phyloP scores from a whole-genome alignment of 2,888 invertebrate genomes.

The Drosophila tripunctata region DNA sequence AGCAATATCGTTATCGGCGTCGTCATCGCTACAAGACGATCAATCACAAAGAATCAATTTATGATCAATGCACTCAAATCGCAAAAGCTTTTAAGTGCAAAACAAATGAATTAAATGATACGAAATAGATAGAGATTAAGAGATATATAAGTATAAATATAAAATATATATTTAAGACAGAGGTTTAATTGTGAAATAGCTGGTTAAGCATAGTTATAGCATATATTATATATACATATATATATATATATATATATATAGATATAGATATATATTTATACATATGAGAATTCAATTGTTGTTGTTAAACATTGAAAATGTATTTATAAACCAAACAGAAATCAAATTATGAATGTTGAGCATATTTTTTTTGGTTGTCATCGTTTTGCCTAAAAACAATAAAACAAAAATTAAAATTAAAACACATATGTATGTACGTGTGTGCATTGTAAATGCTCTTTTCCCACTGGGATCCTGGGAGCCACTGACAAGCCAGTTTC shows the following conservation, averaged over 20 bases:
- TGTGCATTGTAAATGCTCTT: too few relatives aligned
- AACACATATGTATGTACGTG: conserved; percentile 7
- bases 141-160: conserved; percentile 20
- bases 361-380: conserved; percentile 52
- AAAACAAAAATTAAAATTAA: conserved; percentile 22
- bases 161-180: conserved; percentile 34
- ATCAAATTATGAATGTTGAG: conserved; percentile 55
- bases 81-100: conserved; percentile 61
- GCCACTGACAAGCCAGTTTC: too few relatives aligned
- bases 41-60: conserved; percentile 12
- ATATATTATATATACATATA: conserved; percentile 37
- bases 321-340: conserved; percentile 58
- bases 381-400: conserved; percentile 29
- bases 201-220: conserved; percentile 66
- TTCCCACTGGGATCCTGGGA: too few relatives aligned
- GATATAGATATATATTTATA: conserved; percentile 48
- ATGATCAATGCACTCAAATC: conserved; percentile 48
- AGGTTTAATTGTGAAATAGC: conserved; percentile 64
- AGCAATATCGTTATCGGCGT: conserved; percentile 8
- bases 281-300: conserved; percentile 70
- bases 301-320: conserved; percentile 77
- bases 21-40: conserved; percentile 28
- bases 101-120: conserved; percentile 24
- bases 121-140: neutral
- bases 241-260: conserved; percentile 50